These are phyloP conservation scores for Halictus quadricinctus DNA, from an alignment of 2,888 invertebrate species.

Conservation along the genomic window DNA sequence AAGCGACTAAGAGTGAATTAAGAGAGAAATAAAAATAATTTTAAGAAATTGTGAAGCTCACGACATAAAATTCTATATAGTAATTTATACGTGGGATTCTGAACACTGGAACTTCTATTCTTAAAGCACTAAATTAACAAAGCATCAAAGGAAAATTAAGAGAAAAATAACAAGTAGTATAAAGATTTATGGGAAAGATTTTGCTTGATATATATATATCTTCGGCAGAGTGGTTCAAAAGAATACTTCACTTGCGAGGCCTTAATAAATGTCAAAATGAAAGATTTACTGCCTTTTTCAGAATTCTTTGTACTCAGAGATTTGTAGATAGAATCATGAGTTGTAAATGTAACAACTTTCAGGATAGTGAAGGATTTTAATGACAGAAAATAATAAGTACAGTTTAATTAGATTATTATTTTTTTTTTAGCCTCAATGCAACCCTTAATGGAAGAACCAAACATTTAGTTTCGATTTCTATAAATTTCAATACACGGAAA, in stretches of 20 bases:
- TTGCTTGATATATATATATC: neutral
- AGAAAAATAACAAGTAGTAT: neutral
- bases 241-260: neutral
- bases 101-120: neutral
- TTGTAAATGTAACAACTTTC: neutral
- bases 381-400: neutral
- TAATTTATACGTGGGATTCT: neutral
- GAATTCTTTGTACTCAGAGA: neutral
- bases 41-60: neutral
- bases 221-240: neutral
- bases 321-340: neutral
- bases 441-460: neutral
- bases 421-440: neutral
- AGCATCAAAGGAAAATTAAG: neutral
- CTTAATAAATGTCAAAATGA: neutral
- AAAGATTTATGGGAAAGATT: neutral
- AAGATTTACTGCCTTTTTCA: neutral
- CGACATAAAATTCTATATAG: too few species aligned
- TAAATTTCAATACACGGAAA: neutral
- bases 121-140: neutral
- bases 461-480: neutral
- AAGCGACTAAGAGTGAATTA: neutral
- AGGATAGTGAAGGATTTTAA: neutral
- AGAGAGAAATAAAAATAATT: neutral
- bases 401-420: neutral